These are phyloP conservation scores for Perodicticus potto DNA, from an alignment of 2,797 vertebrate genomes.

Conservation along the genomic window DNA sequence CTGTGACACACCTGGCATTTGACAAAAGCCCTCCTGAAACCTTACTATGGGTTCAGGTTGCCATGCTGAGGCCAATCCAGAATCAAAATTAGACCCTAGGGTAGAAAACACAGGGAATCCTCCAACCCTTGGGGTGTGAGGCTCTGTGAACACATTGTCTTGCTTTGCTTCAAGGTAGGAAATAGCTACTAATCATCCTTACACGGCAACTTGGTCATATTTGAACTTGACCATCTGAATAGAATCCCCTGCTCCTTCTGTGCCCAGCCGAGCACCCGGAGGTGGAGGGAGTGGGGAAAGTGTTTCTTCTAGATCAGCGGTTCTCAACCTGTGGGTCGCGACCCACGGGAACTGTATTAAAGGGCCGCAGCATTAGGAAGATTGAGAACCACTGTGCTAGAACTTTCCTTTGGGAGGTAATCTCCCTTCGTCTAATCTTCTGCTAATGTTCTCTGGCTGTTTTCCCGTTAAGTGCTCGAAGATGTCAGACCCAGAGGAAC, in stretches of 20 bases:
- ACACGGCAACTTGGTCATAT: background rate
- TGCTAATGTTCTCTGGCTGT: background rate
- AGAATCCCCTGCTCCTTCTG: background rate
- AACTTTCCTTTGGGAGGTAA: background rate
- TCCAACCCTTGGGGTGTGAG: background rate
- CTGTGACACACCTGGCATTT: background rate
- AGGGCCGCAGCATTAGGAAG: too few species aligned
- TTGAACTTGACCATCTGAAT: background rate
- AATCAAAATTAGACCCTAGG: background rate
- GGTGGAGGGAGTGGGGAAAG: rapidly evolving
- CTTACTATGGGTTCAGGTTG: background rate
- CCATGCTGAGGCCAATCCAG: background rate
- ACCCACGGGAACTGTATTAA: too few species aligned
- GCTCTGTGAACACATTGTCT: background rate
- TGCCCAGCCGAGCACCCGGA: background rate
- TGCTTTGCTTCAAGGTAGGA: background rate
- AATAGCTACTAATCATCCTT: background rate
- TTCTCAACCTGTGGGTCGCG: too few species aligned
- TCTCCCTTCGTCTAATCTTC: background rate
- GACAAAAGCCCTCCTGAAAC: background rate
- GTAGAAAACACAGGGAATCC: background rate
- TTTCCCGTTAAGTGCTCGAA: background rate
- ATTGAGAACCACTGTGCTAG: background rate
- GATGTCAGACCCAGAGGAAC: background rate
- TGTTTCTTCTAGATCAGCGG: background rate